phyloP scores from a whole-genome alignment of 1,140 invertebrate genomes.

The Cotesia glomerata region DNA sequence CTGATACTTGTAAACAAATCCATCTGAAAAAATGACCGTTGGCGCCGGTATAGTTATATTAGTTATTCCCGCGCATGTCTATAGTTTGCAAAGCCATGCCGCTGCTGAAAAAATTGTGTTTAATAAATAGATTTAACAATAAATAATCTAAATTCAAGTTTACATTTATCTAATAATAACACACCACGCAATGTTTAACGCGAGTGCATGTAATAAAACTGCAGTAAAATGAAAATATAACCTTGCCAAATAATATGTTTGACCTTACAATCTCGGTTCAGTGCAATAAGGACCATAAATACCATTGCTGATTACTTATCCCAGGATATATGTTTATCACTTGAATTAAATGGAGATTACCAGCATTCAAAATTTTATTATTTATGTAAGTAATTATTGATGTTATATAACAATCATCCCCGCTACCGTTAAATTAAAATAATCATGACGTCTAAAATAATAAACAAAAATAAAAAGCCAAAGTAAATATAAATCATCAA shows the following conservation, averaged over 20 bases:
- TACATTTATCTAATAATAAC: background rate
- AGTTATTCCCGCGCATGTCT: conserved; percentile 18
- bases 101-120: background rate
- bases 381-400: no score
- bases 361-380: no score
- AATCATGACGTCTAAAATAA: no score
- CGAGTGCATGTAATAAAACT: background rate
- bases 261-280: no score
- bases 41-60: background rate
- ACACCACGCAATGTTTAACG: background rate
- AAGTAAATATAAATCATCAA: no score
- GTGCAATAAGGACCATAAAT: no score
- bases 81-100: conserved; percentile 14
- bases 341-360: no score
- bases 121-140: conserved; percentile 2
- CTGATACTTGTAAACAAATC: background rate
- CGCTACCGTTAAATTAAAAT: no score
- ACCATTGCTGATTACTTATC: no score
- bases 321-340: no score
- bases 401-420: background rate
- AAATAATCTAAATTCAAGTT: background rate
- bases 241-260: background rate
- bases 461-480: no score
- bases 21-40: conserved; percentile 8
- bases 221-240: background rate